Conservation (phyloP, 2,113 vertebrate species). For the Malaclemys terrapin region DNA sequence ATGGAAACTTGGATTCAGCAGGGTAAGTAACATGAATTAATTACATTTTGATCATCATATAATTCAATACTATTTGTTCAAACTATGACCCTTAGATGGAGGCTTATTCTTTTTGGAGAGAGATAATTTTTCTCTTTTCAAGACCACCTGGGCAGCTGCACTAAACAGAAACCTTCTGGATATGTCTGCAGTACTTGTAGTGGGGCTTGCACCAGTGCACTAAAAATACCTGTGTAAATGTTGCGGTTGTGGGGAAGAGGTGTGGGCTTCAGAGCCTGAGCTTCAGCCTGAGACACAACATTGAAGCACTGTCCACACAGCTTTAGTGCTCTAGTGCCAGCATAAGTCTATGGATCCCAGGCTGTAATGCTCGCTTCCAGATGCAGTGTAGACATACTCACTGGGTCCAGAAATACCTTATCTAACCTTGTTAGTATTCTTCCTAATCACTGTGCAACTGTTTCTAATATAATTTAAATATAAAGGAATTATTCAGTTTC, state of each 20-base stretch:
- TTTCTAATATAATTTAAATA: background rate
- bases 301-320: background rate
- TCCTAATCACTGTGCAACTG: background rate
- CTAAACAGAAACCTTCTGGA: background rate
- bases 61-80: background rate
- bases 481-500: background rate
- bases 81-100: background rate
- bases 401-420: background rate
- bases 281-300: background rate
- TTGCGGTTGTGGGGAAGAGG: background rate
- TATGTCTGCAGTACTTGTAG: background rate
- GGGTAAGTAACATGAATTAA: conserved; percentile 67
- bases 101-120: background rate
- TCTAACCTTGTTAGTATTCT: background rate
- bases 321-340: background rate
- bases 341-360: background rate
- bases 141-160: background rate
- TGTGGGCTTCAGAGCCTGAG: background rate
- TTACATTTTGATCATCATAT: background rate
- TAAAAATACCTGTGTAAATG: background rate
- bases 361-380: background rate
- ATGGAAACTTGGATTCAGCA: conserved; percentile 84
- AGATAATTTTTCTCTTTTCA: background rate
- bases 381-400: background rate
- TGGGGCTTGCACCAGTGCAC: background rate